phyloP scores from a whole-genome alignment of 2,888 invertebrate genomes.

The Euplexia lucipara region DNA sequence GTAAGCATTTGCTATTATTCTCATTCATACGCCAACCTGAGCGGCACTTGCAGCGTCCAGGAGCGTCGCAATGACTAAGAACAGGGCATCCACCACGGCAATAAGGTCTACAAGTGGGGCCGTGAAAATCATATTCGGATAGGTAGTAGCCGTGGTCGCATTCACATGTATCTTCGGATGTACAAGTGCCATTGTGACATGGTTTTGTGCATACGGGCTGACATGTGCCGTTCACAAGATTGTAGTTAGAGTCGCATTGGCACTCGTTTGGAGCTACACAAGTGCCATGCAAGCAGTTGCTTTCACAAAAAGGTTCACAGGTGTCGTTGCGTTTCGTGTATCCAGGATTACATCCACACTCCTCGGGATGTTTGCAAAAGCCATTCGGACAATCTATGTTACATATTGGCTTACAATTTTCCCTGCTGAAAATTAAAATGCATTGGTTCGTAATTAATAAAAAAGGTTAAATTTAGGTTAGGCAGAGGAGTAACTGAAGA shows the following conservation, averaged over 20 bases:
- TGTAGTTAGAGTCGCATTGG: constrained; percentile 40
- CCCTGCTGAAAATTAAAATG: constrained; percentile 20
- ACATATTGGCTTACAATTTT: constrained; percentile 69
- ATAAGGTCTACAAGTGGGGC: constrained; percentile 15
- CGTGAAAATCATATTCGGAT: background rate
- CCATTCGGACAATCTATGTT: constrained; percentile 68
- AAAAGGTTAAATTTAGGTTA: no score
- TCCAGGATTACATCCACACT: constrained; percentile 47
- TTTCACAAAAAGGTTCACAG: constrained; percentile 39
- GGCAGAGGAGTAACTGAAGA: no score
- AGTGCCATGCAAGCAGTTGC: constrained; percentile 65
- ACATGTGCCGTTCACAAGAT: constrained; percentile 25
- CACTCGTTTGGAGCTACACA: constrained; percentile 66
- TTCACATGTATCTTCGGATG: constrained; percentile 35
- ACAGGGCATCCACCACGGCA: constrained; percentile 30
- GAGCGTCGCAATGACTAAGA: constrained; percentile 38
- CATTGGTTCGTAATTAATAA: background rate
- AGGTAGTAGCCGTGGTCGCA: constrained; percentile 34
- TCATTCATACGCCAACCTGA: constrained; percentile 27
- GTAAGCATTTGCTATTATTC: constrained; percentile 66
- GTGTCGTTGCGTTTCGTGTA: constrained; percentile 9
- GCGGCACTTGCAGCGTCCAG: constrained; percentile 48
- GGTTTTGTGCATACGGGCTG: constrained; percentile 41
- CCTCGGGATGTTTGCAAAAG: constrained; percentile 61
- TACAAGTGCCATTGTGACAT: constrained; percentile 46